Evolutionary conservation across 2,888 invertebrate genomes (phyloP), one percentile per base, ranked within the genome.

Genomic region (Tyria jacobaeae): DNA sequence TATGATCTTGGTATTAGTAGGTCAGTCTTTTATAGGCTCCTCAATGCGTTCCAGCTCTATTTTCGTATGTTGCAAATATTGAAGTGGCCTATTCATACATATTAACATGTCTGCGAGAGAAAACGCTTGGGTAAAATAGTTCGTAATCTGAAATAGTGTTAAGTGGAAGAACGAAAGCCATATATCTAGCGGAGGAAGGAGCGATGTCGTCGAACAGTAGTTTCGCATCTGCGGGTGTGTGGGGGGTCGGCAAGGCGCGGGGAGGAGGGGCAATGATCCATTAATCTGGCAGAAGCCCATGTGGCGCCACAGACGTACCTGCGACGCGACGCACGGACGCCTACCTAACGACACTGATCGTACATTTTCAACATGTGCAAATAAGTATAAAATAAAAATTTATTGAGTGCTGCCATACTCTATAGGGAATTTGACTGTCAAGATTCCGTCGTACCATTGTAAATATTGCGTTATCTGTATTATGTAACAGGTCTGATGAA

Each of bases 201-300:
- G 85, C 83, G 84, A 82, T 86, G 88, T 89, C 88, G 88, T 88
- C 83, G 88, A 90, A 89, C 90, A 89, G 90, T 90, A 90, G 89
- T 89, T 89, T 88, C 88, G 84, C 88, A 87, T 89, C 87, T 86
- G 84, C 80, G 86, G 79, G 85, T 79, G 79, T 84, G 64, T 75
- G 81, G 81, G 78, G 94, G 94, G 95, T 95, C 96, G 96, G 96
- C 96, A 96, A 95, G 79, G 81, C 78, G 81, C 78, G 83, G 84
- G 90, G 41, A 34, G 59, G 94, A n/a, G 93, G 96, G 96, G 96
- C 96, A 96, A 96, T 96, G 96, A 96, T 96, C 96, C 96, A 96
- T 96, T 96, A 96, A 96, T 96, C 96, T 96, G 95, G 95, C 95
- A 95, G 95, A 96, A 96, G 96, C 96, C 96, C 96, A 96, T 94